Percentiles rank a stretch among this genome's conserved stretches.
These are phyloP conservation scores for Coreius guichenoti DNA, from an alignment of 2,797 vertebrate genomes.

Conservation along the genomic window DNA sequence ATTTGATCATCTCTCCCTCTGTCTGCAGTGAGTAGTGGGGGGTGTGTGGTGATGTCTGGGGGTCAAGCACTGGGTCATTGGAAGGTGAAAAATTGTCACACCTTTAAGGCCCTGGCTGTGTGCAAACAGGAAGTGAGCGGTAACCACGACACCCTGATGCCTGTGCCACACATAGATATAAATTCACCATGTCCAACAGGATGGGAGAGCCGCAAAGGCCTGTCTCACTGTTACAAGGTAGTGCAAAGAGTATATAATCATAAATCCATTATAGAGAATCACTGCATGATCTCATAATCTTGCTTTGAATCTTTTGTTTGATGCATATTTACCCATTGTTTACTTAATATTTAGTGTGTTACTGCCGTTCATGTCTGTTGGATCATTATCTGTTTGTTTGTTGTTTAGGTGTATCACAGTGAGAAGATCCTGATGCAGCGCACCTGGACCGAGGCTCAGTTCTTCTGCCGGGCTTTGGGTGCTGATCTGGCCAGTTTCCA, in stretches of 20 bases:
- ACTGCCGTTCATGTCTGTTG: not conserved
- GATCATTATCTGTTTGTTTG: not conserved
- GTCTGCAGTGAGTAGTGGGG: constrained; percentile 80
- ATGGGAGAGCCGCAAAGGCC: constrained; percentile 86
- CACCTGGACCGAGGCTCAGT: constrained; percentile 92
- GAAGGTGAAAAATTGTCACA: constrained; percentile 91
- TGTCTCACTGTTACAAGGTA: constrained; percentile 91
- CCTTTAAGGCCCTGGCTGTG: constrained; percentile 86
- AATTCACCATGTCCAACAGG: constrained; percentile 83
- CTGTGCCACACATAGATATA: constrained; percentile 74
- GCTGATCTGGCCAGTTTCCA: constrained; percentile 92
- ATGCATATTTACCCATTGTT: not conserved
- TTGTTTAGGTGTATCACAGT: constrained; percentile 87
- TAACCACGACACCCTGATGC: constrained; percentile 69
- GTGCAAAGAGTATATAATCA: not conserved
- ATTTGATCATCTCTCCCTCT: not conserved
- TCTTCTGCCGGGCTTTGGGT: constrained; percentile 91
- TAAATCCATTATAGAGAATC: not conserved
- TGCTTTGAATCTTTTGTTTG: not conserved
- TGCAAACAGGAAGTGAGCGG: constrained; percentile 85
- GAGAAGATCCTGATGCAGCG: constrained; percentile 94
- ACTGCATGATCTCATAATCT: not conserved
- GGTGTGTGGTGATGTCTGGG: constrained; percentile 87
- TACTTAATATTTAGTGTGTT: not conserved
- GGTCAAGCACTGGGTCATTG: constrained; percentile 83